Evolutionary conservation across 1,140 invertebrate genomes (phyloP).

Genomic region (Ips nitidus): DNA sequence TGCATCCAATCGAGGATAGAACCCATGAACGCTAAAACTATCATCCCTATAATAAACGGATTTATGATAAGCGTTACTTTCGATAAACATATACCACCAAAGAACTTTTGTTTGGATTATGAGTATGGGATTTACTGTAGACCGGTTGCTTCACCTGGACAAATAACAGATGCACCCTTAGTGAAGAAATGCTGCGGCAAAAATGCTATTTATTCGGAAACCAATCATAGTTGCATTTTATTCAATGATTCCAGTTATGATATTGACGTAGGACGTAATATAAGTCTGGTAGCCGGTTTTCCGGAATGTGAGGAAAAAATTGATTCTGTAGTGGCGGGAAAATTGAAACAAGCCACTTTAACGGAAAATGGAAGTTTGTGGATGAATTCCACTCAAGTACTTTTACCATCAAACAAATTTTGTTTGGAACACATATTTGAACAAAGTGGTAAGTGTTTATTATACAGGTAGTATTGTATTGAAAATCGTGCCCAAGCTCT

Average conservation of each 20-base stretch:
- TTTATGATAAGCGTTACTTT: constrained; percentile 40
- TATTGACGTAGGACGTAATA: constrained; percentile 42
- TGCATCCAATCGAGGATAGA: constrained; percentile 36
- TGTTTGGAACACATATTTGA: constrained; percentile 64
- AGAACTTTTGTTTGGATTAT: constrained; percentile 45
- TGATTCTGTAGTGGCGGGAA: constrained; percentile 46
- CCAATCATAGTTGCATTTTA: constrained; percentile 50
- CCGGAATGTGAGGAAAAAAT: constrained; percentile 54
- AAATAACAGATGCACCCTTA: constrained; percentile 37
- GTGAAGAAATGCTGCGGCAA: constrained; percentile 63
- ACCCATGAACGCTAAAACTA: constrained; percentile 22
- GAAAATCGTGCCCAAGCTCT: no score
- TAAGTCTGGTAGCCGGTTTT: constrained; percentile 53
- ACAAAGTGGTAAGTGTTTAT: constrained; percentile 49
- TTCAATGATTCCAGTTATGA: constrained; percentile 31
- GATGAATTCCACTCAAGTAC: constrained; percentile 46
- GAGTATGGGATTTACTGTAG: constrained; percentile 39
- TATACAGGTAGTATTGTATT: no score
- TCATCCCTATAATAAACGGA: constrained; percentile 41
- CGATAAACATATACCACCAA: constrained; percentile 38
- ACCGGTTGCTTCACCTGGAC: constrained; percentile 26
- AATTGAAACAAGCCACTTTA: constrained; percentile 52
- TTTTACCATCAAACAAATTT: constrained; percentile 57
- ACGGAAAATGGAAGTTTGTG: constrained; percentile 56
- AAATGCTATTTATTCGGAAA: constrained; percentile 59